A percentile compares a stretch with the other conserved stretches of the same genome.
phyloP scores from a whole-genome alignment of 2,113 vertebrate genomes.

The Glareola pratincola region DNA sequence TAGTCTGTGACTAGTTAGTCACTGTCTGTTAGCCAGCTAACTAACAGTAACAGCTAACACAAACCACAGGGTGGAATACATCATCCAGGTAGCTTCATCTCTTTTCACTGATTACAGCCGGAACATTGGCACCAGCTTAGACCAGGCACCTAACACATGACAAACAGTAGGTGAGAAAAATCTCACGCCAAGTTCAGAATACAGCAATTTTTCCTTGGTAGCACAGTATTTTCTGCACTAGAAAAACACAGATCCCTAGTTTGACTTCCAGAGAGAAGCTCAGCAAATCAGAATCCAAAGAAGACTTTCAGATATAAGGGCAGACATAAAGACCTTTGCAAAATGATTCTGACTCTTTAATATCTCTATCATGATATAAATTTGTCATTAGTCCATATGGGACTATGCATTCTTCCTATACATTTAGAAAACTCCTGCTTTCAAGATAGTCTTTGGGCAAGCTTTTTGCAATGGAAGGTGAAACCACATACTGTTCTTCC shows the following conservation, averaged over 20 bases:
- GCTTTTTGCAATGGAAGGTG: background rate
- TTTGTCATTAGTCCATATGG: background rate
- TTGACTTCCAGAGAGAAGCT: background rate
- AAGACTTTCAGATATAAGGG: background rate
- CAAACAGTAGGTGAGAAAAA: background rate
- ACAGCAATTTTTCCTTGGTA: background rate
- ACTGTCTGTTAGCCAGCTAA: background rate
- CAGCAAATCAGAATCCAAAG: background rate
- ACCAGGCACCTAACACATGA: background rate
- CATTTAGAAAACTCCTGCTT: background rate
- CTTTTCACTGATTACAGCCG: background rate
- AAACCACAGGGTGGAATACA: background rate
- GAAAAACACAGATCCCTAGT: background rate
- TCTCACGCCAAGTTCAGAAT: background rate
- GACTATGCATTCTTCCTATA: background rate
- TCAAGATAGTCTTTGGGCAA: background rate
- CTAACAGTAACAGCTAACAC: background rate
- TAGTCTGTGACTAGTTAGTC: background rate
- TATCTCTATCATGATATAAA: background rate
- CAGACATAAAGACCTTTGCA: background rate
- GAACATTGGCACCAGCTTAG: background rate
- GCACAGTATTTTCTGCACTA: background rate
- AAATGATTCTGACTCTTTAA: background rate
- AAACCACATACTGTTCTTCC: background rate
- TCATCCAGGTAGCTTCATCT: background rate